Evolutionary conservation across 2,113 vertebrate genomes (phyloP), one percentile per base, ranked within the genome.

Genomic region (Tragelaphus scriptus): DNA sequence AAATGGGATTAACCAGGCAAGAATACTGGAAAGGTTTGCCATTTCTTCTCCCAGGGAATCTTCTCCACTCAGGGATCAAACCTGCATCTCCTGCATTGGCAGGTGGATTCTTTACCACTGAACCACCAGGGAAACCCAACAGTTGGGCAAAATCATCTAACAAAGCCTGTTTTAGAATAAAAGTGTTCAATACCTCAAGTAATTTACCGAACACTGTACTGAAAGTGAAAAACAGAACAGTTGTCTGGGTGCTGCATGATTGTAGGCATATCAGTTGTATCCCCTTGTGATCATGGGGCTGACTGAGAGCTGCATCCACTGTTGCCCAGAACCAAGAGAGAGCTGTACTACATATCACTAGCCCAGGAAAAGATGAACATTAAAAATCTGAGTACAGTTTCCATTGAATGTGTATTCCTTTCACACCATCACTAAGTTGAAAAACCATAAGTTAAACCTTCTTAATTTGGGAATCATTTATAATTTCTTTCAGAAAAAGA

Each of bases 191-290:
- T 21, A 23, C 7, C 49, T 82, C 49, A 53, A 7, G 80, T 53
- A n/a, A 53, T 53, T 53, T 82, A 53, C 30, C 6, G 0, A 81
- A 21, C 30, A 51, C 30, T 53, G 49, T n/a, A 14, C 30, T 82
- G 6, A 82, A 82, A 82, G 80, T 23, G 30, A 23, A 82, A 32
- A 7, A 23, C 80, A 23, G 49, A n/a, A 23, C 19, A 3, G 80
- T 0, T 53, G 5, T n/a, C 49, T 82, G 80, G 49, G 30, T 23
- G 11, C 8, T 0, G 0, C 8, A 0, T 32, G 47, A 2, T 0
- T 2, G 47, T 0, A 80, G 47, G 47, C 26, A 0, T 11, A 32
- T 51, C 80, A 53, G 17, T 12, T n/a, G 17, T 7, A n/a, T 13
- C 80, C 49, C 30, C 19, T 32, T 44, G 49, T 53, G 80, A 23